These are phyloP conservation scores for Solea solea DNA, from an alignment of 2,113 vertebrate species.

Conservation along the genomic window DNA sequence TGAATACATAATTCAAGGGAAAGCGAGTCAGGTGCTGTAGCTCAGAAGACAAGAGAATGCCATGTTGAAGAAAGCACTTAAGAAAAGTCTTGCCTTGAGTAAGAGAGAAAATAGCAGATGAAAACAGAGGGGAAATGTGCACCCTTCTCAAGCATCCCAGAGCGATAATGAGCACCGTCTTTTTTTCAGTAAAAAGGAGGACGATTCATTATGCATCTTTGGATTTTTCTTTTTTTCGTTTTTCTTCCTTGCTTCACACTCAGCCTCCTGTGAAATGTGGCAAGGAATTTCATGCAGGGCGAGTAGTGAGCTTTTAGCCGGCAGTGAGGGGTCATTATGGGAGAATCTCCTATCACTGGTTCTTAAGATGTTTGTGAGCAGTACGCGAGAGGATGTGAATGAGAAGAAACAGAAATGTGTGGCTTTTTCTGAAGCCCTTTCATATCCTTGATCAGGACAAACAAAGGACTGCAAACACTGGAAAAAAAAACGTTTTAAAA, in stretches of 20 bases:
- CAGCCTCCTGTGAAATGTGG: slow-evolving; percentile 29
- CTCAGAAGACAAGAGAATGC: too few relatives aligned
- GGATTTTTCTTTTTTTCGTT: not conserved
- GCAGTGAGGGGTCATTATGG: slow-evolving; percentile 38
- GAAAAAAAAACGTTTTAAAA: too few relatives aligned
- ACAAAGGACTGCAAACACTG: too few relatives aligned
- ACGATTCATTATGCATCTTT: slow-evolving; percentile 47
- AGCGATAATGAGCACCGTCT: slow-evolving; percentile 26
- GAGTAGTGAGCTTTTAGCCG: slow-evolving; percentile 48
- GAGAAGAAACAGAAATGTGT: not conserved
- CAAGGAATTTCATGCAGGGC: slow-evolving; percentile 37
- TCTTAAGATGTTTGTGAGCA: slow-evolving; percentile 12
- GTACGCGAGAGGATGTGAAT: not conserved
- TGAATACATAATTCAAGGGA: too few relatives aligned
- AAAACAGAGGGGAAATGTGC: not conserved
- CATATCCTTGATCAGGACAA: not conserved
- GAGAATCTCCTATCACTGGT: slow-evolving; percentile 24
- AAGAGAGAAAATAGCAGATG: slow-evolving; percentile 2
- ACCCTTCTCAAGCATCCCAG: slow-evolving; percentile 6
- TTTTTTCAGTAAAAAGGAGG: slow-evolving; percentile 32
- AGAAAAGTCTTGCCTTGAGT: not conserved
- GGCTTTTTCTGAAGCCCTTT: slow-evolving; percentile 1
- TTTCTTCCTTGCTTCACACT: slow-evolving; percentile 21
- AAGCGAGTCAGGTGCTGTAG: too few relatives aligned
- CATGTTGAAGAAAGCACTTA: not conserved